These are phyloP conservation scores for Falco naumanni DNA, from an alignment of 2,797 vertebrate species.

Conservation along the genomic window DNA sequence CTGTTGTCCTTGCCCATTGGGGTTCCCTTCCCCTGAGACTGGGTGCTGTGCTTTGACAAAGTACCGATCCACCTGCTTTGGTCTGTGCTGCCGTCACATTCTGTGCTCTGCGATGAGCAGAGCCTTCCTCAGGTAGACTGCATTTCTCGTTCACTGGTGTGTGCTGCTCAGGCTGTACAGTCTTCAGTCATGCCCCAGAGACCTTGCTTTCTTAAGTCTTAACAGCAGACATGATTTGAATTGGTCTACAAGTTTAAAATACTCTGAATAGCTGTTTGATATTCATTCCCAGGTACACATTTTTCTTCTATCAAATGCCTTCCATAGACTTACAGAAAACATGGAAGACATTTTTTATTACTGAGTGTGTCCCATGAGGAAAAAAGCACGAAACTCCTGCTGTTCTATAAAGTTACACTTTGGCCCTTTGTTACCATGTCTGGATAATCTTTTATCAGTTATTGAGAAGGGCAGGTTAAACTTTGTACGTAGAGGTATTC, in stretches of 20 bases:
- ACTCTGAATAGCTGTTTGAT: neutral
- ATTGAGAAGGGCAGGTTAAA: neutral
- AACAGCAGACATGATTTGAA: neutral
- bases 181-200: neutral
- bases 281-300: neutral
- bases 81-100: neutral
- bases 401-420: neutral
- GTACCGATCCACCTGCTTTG: rapidly evolving
- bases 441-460: neutral
- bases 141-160: rapidly evolving
- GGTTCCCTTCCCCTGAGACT: neutral
- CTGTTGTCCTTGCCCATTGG: neutral
- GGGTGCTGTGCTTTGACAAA: neutral
- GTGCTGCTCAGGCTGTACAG: rapidly evolving
- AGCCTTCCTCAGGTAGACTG: rapidly evolving
- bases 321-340: neutral
- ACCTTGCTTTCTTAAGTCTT: neutral
- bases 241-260: neutral
- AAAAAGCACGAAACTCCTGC: neutral
- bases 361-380: neutral
- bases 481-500: neutral
- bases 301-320: neutral
- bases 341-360: neutral
- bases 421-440: neutral
- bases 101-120: neutral